A percentile compares a stretch with the other conserved stretches of the same genome.
These are phyloP conservation scores for Drosophila nasuta DNA, from an alignment of 1,140 invertebrate genomes.

Conservation along the genomic window DNA sequence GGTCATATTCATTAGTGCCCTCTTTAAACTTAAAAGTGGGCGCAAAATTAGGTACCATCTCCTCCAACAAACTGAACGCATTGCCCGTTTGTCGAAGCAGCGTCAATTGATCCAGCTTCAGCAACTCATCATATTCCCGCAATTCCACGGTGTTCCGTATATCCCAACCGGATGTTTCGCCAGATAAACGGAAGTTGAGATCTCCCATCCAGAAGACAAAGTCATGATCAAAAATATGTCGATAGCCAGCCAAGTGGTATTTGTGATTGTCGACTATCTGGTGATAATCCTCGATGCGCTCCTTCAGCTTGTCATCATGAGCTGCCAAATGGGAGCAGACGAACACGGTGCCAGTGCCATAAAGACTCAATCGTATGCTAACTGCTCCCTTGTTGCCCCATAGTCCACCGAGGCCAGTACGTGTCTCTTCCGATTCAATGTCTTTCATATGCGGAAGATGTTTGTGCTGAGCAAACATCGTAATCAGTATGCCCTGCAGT, in stretches of 20 bases:
- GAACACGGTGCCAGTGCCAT: constrained; percentile 94
- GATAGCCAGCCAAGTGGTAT: constrained; percentile 89
- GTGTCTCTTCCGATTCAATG: constrained; percentile 93
- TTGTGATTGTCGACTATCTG: constrained; percentile 90
- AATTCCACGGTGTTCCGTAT: constrained; percentile 89
- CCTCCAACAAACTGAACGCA: constrained; percentile 93
- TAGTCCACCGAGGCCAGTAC: constrained; percentile 94
- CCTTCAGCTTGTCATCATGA: constrained; percentile 92
- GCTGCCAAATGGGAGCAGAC: constrained; percentile 96
- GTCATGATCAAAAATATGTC: constrained; percentile 96
- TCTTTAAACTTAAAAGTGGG: constrained; percentile 95
- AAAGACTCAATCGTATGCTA: constrained; percentile 93
- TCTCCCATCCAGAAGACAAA: constrained; percentile 98
- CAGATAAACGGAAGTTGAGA: constrained; percentile 94
- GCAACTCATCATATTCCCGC: constrained; percentile 88
- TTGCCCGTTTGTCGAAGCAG: constrained; percentile 89
- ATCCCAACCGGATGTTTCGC: constrained; percentile 88
- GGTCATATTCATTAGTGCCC: constrained; percentile 90
- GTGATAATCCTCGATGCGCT: constrained; percentile 95
- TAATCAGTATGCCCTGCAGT: constrained; percentile 92
- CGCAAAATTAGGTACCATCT: constrained; percentile 90
- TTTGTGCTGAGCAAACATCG: constrained; percentile 90
- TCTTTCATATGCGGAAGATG: constrained; percentile 92
- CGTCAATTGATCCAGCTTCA: constrained; percentile 90
- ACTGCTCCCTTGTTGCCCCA: constrained; percentile 96